phyloP scores from a whole-genome alignment of 92 coral and sea anemone species.

The Siderastrea radians region DNA sequence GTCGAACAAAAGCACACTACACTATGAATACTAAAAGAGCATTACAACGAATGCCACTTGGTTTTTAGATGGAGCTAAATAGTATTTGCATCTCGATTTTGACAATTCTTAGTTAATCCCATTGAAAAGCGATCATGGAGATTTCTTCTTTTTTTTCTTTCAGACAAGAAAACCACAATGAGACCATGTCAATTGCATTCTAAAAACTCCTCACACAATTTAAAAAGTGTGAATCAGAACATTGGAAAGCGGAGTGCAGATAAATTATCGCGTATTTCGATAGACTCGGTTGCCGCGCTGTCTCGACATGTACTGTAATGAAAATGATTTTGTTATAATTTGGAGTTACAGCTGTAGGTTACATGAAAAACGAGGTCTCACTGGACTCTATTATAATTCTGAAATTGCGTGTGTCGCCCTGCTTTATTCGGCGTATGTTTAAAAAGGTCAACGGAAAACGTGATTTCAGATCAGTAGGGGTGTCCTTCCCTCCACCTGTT shows the following conservation, averaged over 20 bases:
- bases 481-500: constrained; percentile 27
- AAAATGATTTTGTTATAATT: not conserved
- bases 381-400: not conserved
- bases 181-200: constrained; percentile 10
- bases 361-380: constrained; percentile 1
- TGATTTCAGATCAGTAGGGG: constrained; percentile 15
- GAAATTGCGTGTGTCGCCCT: constrained; percentile 1
- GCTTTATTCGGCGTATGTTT: not conserved
- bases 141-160: not conserved
- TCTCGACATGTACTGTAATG: not conserved
- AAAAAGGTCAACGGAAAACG: constrained; percentile 1
- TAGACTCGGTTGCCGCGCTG: not conserved
- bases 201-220: not conserved
- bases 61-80: constrained; percentile 24
- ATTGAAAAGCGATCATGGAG: constrained; percentile 11
- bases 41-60: constrained; percentile 1
- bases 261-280: constrained; percentile 18
- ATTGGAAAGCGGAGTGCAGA: constrained; percentile 6
- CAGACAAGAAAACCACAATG: not conserved
- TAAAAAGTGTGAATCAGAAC: not conserved
- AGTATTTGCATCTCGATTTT: constrained; percentile 22
- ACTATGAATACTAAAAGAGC: not conserved
- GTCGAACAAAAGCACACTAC: not conserved
- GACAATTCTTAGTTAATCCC: constrained; percentile 42
- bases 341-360: not conserved